Percentiles rank a stretch among this genome's conserved stretches.
Evolutionary conservation across 2,888 invertebrate genomes (phyloP).

Genomic region (Diabrotica balteata): DNA sequence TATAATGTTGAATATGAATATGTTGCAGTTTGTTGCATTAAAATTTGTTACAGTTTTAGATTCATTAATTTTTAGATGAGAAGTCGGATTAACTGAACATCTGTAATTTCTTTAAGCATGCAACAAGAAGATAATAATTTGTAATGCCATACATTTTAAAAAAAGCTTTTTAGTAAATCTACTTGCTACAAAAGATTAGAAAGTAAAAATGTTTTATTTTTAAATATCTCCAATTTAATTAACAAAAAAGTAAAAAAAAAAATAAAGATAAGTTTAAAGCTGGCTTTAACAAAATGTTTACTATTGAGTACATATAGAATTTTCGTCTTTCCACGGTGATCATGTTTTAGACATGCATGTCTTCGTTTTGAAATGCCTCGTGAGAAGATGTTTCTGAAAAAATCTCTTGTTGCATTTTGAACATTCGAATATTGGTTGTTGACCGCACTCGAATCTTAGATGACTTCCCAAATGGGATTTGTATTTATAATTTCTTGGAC

Average conservation of each 20-base stretch:
- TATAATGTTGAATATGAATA: too few relatives aligned
- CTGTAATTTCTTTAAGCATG: too few relatives aligned
- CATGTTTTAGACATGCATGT: background rate
- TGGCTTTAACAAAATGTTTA: background rate
- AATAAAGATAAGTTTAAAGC: background rate
- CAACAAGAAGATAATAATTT: too few relatives aligned
- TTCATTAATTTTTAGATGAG: too few relatives aligned
- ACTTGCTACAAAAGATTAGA: too few relatives aligned
- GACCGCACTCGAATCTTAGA: slow-evolving; percentile 41
- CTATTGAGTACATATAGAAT: background rate
- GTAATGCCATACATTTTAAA: too few relatives aligned
- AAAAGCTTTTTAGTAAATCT: too few relatives aligned
- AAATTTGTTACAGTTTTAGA: too few relatives aligned
- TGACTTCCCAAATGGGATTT: slow-evolving; percentile 41
- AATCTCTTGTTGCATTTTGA: slow-evolving; percentile 37
- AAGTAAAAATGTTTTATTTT: too few relatives aligned
- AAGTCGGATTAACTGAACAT: too few relatives aligned
- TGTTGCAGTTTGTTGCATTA: too few relatives aligned
- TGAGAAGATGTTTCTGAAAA: slow-evolving; percentile 30
- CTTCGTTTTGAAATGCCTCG: slow-evolving; percentile 20
- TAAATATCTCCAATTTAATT: too few relatives aligned
- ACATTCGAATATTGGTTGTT: slow-evolving; percentile 39
- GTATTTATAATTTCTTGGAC: slow-evolving; percentile 34
- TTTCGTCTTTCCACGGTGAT: background rate
- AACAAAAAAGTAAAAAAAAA: background rate